Percentiles rank a stretch among this genome's conserved stretches.
phyloP scores from a whole-genome alignment of 1,140 invertebrate species.

The Leptinotarsa defecta region DNA sequence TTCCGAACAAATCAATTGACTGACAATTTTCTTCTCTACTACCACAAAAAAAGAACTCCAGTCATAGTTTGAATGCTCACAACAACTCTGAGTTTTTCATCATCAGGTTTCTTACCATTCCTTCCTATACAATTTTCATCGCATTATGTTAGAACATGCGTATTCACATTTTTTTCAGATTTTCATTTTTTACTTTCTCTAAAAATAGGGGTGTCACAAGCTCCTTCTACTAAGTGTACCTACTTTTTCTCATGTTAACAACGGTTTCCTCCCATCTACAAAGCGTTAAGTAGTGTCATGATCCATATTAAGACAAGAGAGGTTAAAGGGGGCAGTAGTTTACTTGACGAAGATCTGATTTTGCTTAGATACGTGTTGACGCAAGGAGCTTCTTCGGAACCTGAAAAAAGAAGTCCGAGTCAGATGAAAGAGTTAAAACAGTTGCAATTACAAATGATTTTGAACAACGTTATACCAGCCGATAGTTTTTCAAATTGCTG shows the following conservation, averaged over 20 bases:
- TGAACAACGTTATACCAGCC: too few relatives aligned
- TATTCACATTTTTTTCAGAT: slow-evolving; percentile 15
- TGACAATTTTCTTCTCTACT: too few relatives aligned
- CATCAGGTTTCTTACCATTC: neutral
- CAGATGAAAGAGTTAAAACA: too few relatives aligned
- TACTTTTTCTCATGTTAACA: neutral
- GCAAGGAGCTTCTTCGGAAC: slow-evolving; percentile 45
- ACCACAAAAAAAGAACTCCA: too few relatives aligned
- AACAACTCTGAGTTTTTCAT: neutral
- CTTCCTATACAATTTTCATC: neutral
- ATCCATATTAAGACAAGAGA: slow-evolving; percentile 27
- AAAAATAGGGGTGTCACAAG: slow-evolving; percentile 24
- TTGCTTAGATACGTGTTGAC: slow-evolving; percentile 49
- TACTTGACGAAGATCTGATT: slow-evolving; percentile 39
- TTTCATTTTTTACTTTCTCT: neutral
- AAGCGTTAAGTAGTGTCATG: slow-evolving; percentile 12
- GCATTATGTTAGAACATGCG: slow-evolving; percentile 1
- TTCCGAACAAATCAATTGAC: too few relatives aligned
- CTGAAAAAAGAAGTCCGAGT: slow-evolving; percentile 36
- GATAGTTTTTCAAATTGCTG: too few relatives aligned
- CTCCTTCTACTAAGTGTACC: slow-evolving; percentile 23
- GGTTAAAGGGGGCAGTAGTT: slow-evolving; percentile 20
- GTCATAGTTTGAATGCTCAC: too few relatives aligned
- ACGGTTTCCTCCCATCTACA: slow-evolving; percentile 18
- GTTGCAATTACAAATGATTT: too few relatives aligned